A percentile compares a stretch with the other conserved stretches of the same genome.
Conservation (phyloP, 2,797 vertebrate genomes). For the Aselliscus stoliczkanus region DNA sequence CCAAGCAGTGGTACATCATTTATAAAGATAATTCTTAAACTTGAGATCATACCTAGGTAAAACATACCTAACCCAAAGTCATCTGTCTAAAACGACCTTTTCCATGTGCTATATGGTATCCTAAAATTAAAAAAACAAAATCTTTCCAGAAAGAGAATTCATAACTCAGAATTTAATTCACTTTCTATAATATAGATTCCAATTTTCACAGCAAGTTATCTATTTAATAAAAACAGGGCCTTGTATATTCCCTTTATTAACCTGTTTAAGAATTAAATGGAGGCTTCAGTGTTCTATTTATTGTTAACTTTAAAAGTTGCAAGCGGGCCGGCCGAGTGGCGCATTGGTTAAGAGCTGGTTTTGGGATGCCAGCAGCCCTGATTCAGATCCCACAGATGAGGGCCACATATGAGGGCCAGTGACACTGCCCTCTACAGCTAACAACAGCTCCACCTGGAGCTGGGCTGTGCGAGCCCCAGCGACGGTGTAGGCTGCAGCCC, state of each 20-base stretch:
- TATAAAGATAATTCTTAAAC: not conserved
- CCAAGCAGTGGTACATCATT: not conserved
- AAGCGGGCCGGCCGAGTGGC: no score
- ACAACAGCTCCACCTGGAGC: no score
- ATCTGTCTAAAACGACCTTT: not conserved
- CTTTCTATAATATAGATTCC: slow-evolving; percentile 32
- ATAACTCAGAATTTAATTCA: slow-evolving; percentile 25
- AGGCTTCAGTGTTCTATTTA: slow-evolving; percentile 48
- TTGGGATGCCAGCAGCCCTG: no score
- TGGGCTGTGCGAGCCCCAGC: no score
- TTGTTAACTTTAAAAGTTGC: slow-evolving; percentile 49
- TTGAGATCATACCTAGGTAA: not conserved
- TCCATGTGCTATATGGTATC: not conserved
- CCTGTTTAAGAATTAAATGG: slow-evolving; percentile 47
- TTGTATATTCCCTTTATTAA: slow-evolving; percentile 44
- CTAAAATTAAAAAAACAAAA: not conserved
- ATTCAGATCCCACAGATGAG: no score
- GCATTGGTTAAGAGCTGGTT: no score
- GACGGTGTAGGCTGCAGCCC: no score
- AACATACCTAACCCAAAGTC: not conserved
- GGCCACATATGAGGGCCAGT: no score
- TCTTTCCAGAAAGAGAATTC: slow-evolving; percentile 12
- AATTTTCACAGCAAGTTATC: slow-evolving; percentile 53
- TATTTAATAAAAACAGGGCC: slow-evolving; percentile 60
- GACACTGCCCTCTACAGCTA: no score